Conservation (phyloP, 1,140 invertebrate genomes). For the Coelopa frigida region DNA sequence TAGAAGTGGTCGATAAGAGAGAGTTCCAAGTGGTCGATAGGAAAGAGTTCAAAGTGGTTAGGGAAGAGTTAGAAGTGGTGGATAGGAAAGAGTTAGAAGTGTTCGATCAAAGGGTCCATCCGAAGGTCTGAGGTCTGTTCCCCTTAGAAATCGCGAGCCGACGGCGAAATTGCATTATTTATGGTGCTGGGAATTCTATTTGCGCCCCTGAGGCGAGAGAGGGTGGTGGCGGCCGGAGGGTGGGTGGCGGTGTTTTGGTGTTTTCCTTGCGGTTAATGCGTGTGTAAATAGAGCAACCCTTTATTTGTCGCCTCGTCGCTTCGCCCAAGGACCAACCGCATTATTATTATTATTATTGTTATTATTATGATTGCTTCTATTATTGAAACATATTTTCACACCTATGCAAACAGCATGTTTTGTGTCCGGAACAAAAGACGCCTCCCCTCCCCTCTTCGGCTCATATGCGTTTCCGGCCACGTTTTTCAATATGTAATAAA, state of each 20-base stretch:
- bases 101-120: no score
- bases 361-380: constrained; percentile 20
- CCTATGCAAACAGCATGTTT: constrained; percentile 33
- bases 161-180: no score
- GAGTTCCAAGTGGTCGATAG: no score
- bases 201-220: no score
- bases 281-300: constrained; percentile 9
- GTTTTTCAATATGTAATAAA: constrained; percentile 17
- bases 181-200: no score
- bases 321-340: constrained; percentile 20
- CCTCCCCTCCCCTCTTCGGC: not conserved
- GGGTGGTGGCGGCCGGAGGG: no score
- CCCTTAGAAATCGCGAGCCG: no score
- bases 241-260: not conserved
- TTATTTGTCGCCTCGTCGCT: constrained; percentile 12
- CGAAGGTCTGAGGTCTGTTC: no score
- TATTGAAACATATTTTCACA: constrained; percentile 40
- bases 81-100: no score
- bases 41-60: no score
- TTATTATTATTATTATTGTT: constrained; percentile 29
- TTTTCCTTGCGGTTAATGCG: not conserved
- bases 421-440: not conserved
- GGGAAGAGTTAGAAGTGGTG: no score
- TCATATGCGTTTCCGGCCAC: constrained; percentile 5
- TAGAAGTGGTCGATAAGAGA: no score